Evolutionary conservation across 2,888 invertebrate genomes (phyloP).

Genomic region (Folsomia candida): DNA sequence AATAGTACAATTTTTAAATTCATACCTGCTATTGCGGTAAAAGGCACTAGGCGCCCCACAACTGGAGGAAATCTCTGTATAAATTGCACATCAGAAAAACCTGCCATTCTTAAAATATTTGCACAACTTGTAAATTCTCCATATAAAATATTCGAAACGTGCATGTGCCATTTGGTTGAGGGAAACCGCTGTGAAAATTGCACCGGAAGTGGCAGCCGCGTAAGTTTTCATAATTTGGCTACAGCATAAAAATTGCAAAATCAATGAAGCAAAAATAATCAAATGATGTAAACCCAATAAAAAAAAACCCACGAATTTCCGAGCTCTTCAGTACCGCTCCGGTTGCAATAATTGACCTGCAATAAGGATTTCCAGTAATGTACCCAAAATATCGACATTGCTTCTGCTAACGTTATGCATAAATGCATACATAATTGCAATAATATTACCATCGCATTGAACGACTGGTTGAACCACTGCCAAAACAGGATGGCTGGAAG

Average conservation of each 20-base stretch:
- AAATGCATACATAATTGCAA: no score
- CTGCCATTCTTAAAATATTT: no score
- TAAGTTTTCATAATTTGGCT: constrained; percentile 79
- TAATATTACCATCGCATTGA: constrained; percentile 96
- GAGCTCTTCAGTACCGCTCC: constrained; percentile 75
- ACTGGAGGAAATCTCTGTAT: constrained; percentile 69
- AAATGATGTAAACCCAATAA: no score
- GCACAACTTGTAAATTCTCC: no score
- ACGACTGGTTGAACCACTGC: constrained; percentile 99
- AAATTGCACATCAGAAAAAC: no score
- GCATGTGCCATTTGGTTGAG: constrained; percentile 80
- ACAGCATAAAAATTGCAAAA: no score
- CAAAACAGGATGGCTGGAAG: constrained; percentile 91
- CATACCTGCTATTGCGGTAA: constrained; percentile 90
- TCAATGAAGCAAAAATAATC: no score
- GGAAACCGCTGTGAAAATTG: constrained; percentile 81
- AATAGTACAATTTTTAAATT: no score
- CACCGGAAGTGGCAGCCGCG: constrained; percentile 84
- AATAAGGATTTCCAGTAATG: no score
- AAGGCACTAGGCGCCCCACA: constrained; percentile 84
- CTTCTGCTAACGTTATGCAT: no score
- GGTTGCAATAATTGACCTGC: constrained; percentile 98
- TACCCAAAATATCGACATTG: no score
- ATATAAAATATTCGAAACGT: constrained; percentile 44
- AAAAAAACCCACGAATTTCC: constrained; percentile 57